Evolutionary conservation across 2,888 invertebrate genomes (phyloP).

Genomic region (Dryobota labecula): DNA sequence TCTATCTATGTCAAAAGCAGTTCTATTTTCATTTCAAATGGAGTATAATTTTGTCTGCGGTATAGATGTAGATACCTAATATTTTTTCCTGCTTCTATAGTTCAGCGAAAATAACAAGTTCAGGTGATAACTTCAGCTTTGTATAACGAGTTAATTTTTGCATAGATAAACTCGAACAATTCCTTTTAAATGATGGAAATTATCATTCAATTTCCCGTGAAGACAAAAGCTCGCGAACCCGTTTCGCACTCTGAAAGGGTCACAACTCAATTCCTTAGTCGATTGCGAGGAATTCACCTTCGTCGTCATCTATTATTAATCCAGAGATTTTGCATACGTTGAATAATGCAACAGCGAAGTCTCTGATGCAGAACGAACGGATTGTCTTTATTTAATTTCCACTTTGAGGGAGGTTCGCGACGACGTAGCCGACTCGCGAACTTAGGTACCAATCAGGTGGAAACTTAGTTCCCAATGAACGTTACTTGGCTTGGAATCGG

Average conservation of each 20-base stretch:
- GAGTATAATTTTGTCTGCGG: constrained; percentile 52
- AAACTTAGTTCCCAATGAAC: constrained; percentile 70
- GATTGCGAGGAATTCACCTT: constrained; percentile 81
- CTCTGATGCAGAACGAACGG: constrained; percentile 80
- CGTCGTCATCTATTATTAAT: constrained; percentile 85
- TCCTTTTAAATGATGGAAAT: constrained; percentile 66
- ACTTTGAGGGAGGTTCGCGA: constrained; percentile 72
- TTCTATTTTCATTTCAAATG: constrained; percentile 64
- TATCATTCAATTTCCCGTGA: constrained; percentile 74
- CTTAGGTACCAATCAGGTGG: constrained; percentile 73
- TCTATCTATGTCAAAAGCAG: constrained; percentile 55
- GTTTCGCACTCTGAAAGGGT: constrained; percentile 80
- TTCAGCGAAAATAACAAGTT: constrained; percentile 20
- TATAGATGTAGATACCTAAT: constrained; percentile 22
- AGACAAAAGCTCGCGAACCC: constrained; percentile 75
- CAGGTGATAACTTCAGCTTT: constrained; percentile 25
- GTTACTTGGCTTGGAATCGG: constrained; percentile 59
- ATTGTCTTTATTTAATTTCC: constrained; percentile 85
- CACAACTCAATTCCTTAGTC: constrained; percentile 77
- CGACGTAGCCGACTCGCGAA: constrained; percentile 69
- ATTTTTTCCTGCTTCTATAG: constrained; percentile 48
- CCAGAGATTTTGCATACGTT: constrained; percentile 83
- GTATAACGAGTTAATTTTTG: constrained; percentile 22
- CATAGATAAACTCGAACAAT: constrained; percentile 50
- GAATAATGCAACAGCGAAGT: constrained; percentile 83